Percentiles rank a stretch among this genome's conserved stretches.
These are phyloP conservation scores for Cyanoderma ruficeps DNA, from an alignment of 2,113 vertebrate species.

Conservation along the genomic window DNA sequence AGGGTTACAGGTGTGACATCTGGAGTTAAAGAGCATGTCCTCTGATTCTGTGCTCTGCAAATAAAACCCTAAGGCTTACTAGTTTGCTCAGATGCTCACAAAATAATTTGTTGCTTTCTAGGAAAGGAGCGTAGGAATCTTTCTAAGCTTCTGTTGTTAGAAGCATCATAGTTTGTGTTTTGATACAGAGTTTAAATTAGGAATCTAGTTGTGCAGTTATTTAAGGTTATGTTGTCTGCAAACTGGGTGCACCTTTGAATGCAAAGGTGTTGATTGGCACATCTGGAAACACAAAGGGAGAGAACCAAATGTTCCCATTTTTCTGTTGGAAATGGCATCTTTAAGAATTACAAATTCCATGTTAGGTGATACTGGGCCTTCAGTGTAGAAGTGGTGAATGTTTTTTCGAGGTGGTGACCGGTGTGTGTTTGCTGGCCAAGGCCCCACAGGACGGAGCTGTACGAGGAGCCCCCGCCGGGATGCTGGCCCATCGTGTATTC, in stretches of 20 bases:
- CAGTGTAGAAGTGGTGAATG: neutral
- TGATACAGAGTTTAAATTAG: neutral
- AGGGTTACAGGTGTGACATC: neutral
- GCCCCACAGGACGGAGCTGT: conserved; percentile 83
- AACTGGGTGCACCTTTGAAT: neutral
- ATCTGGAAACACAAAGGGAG: neutral
- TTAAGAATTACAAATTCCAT: neutral
- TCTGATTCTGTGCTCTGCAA: neutral
- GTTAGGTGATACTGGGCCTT: neutral
- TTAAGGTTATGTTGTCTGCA: neutral
- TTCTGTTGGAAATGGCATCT: neutral
- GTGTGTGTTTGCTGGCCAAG: conserved; percentile 62
- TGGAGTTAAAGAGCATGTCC: neutral
- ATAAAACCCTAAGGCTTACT: neutral
- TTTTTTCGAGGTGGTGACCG: neutral
- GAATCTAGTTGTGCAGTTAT: accelerated
- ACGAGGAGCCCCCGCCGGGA: conserved; percentile 73
- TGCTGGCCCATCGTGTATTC: conserved; percentile 92
- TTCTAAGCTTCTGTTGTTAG: neutral
- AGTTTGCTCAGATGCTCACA: neutral
- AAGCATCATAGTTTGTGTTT: neutral
- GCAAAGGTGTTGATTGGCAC: neutral
- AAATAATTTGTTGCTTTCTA: neutral
- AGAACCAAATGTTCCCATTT: neutral
- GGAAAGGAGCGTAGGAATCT: neutral